Conservation (phyloP, 2,888 invertebrate species). For the Fissipunctia ypsillon region DNA sequence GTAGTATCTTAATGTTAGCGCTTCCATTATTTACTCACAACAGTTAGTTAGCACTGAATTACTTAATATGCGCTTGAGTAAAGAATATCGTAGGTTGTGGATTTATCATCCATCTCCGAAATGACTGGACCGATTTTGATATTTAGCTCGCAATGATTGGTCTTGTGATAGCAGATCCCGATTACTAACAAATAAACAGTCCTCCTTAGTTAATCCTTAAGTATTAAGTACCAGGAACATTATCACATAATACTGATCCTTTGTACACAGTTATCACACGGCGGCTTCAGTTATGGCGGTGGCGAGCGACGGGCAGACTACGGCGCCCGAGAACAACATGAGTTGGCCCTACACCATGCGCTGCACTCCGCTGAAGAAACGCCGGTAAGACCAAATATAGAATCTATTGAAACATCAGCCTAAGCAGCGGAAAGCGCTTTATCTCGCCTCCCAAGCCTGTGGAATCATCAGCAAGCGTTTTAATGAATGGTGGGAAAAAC, state of each 20-base stretch:
- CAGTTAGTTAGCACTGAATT: too few relatives aligned
- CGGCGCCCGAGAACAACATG: constrained; percentile 92
- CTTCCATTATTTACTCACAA: too few relatives aligned
- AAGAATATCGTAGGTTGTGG: too few relatives aligned
- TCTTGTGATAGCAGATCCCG: too few relatives aligned
- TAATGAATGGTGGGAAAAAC: too few relatives aligned
- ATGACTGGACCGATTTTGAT: too few relatives aligned
- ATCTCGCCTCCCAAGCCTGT: neutral
- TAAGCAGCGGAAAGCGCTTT: neutral
- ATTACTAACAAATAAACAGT: too few relatives aligned
- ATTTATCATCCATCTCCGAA: too few relatives aligned
- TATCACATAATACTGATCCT: neutral
- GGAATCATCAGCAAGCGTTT: neutral
- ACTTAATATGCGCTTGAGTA: too few relatives aligned
- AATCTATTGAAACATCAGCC: neutral
- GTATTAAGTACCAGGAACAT: too few relatives aligned
- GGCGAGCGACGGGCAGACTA: constrained; percentile 91
- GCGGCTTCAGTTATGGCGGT: constrained; percentile 91
- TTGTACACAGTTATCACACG: constrained; percentile 89
- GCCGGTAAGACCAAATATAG: constrained; percentile 86
- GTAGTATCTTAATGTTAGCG: neutral
- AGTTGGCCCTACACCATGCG: constrained; percentile 95
- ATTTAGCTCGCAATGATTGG: too few relatives aligned
- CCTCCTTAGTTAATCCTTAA: too few relatives aligned
- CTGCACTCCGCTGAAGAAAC: constrained; percentile 93